Evolutionary conservation across 37 sponge, comb jelly and placozoan genomes (phyloP).

Genomic region (Chondrosia reniformis): DNA sequence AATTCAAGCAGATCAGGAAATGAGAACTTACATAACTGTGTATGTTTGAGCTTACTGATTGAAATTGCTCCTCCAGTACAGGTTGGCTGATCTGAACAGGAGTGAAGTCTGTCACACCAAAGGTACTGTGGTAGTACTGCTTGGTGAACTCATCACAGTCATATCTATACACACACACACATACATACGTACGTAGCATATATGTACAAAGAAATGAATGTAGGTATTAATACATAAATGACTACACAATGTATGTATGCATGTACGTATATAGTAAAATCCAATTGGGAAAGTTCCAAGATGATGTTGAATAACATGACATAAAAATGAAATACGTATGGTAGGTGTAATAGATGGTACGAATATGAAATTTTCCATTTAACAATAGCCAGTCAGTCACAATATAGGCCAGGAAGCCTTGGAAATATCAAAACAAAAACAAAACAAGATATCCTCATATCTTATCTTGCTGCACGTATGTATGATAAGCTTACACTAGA

Average conservation of each 20-base stretch:
- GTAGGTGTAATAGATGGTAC: too few species aligned
- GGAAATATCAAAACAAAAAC: not conserved
- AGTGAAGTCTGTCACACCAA: conserved; percentile 59
- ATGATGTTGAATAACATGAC: too few species aligned
- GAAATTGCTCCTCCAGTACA: too few species aligned
- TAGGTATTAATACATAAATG: not conserved
- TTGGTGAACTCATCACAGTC: conserved; percentile 94
- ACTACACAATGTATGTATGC: not conserved
- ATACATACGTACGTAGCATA: conserved; percentile 7
- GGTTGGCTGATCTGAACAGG: conserved; percentile 41
- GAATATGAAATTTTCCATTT: not conserved
- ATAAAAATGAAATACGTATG: too few species aligned
- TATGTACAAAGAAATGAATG: not conserved
- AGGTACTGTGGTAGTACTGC: conserved; percentile 66
- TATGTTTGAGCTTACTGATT: too few species aligned
- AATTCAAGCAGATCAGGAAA: too few species aligned
- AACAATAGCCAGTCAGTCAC: not conserved
- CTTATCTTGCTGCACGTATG: not conserved
- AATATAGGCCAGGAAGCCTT: not conserved
- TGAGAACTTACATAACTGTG: too few species aligned
- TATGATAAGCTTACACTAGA: conserved; percentile 55
- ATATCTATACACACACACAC: conserved; percentile 42
- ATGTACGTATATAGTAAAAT: too few species aligned
- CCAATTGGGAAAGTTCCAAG: too few species aligned
- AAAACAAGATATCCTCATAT: not conserved